A percentile compares a stretch with the other conserved stretches of the same genome.
Conservation (phyloP, 2,888 invertebrate species). For the Cacoxenus indagator region DNA sequence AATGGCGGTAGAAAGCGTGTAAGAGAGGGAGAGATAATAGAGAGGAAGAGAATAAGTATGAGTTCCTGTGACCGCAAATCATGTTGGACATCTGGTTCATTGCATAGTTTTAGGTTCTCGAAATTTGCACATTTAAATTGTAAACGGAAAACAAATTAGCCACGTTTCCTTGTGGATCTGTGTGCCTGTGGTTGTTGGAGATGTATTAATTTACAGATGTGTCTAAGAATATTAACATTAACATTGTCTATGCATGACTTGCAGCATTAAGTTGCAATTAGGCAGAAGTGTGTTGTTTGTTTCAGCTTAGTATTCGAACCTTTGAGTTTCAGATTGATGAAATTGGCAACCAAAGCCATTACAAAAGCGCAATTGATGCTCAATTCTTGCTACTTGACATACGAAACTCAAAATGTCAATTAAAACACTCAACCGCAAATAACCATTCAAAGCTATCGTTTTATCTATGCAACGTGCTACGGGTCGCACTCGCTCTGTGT, state of each 20-base stretch:
- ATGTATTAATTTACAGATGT: not conserved
- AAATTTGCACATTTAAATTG: slow-evolving; percentile 12
- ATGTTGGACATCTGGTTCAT: not conserved
- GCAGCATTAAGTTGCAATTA: slow-evolving; percentile 6
- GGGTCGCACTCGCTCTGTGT: not conserved
- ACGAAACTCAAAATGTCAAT: slow-evolving; percentile 4
- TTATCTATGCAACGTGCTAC: not conserved
- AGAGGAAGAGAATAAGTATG: not conserved
- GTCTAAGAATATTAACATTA: slow-evolving; percentile 12
- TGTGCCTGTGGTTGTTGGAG: not conserved
- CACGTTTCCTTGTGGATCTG: not conserved
- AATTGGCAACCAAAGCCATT: no score
- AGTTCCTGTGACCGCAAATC: slow-evolving; percentile 3
- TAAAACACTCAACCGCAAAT: slow-evolving; percentile 13
- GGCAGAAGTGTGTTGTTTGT: no score
- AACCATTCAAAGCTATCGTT: not conserved
- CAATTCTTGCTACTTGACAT: slow-evolving; percentile 8
- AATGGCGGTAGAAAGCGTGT: not conserved
- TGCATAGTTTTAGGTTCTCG: no score
- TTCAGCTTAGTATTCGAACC: no score
- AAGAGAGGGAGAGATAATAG: not conserved
- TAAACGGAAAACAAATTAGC: slow-evolving; percentile 5
- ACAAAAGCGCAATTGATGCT: not conserved
- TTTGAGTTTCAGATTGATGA: no score
- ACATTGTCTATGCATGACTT: slow-evolving; percentile 2